phyloP scores from a whole-genome alignment of 2,888 invertebrate species.

The Pseudoips prasinana region DNA sequence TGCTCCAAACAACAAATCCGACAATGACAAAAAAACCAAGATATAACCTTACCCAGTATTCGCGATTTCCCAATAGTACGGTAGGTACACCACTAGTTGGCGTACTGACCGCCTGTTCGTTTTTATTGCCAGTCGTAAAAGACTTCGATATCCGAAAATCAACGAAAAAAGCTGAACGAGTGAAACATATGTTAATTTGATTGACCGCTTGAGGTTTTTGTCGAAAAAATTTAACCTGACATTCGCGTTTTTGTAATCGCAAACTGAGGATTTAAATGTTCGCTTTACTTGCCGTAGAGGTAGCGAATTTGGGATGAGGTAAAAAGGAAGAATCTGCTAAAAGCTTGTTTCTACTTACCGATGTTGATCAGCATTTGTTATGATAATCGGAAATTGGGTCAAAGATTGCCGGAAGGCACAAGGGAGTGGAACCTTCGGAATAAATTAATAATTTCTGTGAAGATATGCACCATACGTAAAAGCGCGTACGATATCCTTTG shows the following conservation, averaged over 20 bases:
- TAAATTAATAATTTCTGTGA: conserved; percentile 3
- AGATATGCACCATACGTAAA: too few relatives aligned
- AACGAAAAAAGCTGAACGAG: conserved; percentile 39
- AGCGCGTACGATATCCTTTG: too few relatives aligned
- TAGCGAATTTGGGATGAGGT: conserved; percentile 2
- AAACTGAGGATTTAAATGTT: conserved; percentile 11
- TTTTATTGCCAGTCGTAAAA: conserved; percentile 66
- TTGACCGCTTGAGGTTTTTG: conserved; percentile 34
- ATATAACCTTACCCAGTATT: conserved; percentile 10
- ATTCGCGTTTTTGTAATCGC: conserved; percentile 15
- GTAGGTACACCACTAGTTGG: conserved; percentile 37
- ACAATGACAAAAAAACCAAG: conserved; percentile 17
- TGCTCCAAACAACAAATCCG: conserved; percentile 14
- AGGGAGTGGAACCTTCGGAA: conserved; percentile 1
- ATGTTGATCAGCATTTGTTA: conserved; percentile 16
- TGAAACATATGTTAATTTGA: conserved; percentile 63
- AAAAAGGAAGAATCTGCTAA: conserved; percentile 1
- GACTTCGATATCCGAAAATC: conserved; percentile 46
- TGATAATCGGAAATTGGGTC: conserved; percentile 17
- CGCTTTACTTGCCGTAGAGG: conserved; percentile 5
- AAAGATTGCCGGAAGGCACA: conserved; percentile 7
- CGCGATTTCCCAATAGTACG: conserved; percentile 11
- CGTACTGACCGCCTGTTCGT: conserved; percentile 46
- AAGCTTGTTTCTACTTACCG: conserved; percentile 14
- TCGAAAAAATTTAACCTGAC: conserved; percentile 26